A percentile compares a stretch with the other conserved stretches of the same genome.
Evolutionary conservation across 2,113 vertebrate species (phyloP).

Genomic region (Pluvianellus socialis): DNA sequence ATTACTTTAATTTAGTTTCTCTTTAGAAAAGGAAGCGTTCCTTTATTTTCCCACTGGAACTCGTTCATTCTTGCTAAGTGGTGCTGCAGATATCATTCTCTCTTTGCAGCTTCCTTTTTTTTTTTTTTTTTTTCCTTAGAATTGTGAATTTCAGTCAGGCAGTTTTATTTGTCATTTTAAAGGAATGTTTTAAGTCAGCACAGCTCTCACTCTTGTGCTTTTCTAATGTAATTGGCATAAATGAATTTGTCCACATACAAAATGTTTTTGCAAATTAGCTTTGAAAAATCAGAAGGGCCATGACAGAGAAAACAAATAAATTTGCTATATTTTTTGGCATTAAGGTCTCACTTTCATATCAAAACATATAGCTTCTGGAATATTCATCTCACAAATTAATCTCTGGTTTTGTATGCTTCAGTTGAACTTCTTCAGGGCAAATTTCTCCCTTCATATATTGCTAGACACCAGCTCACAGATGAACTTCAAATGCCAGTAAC

Average conservation of each 20-base stretch:
- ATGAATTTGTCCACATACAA: neutral
- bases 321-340: neutral
- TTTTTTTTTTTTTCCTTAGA: neutral
- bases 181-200: neutral
- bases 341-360: neutral
- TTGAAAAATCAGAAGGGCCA: neutral
- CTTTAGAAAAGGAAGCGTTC: neutral
- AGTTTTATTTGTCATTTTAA: conserved; percentile 12
- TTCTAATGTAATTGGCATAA: neutral
- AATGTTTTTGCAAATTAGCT: neutral
- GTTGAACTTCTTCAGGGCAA: neutral
- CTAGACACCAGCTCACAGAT: neutral
- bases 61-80: neutral
- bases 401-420: neutral
- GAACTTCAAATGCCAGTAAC: neutral
- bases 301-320: conserved; percentile 1
- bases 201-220: neutral
- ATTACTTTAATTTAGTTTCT: neutral
- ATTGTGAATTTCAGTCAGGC: neutral
- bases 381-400: neutral
- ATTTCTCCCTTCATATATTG: neutral
- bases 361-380: neutral
- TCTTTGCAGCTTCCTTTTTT: neutral
- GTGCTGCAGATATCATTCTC: neutral
- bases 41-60: neutral